Percentiles rank a stretch among this genome's conserved stretches.
These are phyloP conservation scores for Pseudopodoces humilis DNA, from an alignment of 2,113 vertebrate species.

Conservation along the genomic window DNA sequence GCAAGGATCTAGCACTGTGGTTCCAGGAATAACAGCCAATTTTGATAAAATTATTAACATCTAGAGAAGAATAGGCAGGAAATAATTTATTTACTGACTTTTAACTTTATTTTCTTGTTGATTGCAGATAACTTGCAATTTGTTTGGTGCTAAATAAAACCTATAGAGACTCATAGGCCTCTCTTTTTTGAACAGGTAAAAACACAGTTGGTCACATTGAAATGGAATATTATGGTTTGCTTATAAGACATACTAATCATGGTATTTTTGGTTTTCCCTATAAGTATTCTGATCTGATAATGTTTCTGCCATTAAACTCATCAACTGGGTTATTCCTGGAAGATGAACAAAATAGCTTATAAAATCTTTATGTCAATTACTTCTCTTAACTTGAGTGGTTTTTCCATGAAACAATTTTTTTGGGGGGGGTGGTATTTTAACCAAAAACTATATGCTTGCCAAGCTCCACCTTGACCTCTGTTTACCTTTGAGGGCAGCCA, in stretches of 20 bases:
- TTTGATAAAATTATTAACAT: not conserved
- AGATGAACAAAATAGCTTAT: not conserved
- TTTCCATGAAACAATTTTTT: not conserved
- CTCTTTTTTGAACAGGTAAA: not conserved
- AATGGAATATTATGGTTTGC: not conserved
- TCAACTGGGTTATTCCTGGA: not conserved
- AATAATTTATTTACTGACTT: not conserved
- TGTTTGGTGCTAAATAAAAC: not conserved
- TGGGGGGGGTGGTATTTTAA: not conserved
- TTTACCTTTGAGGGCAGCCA: constrained; percentile 20
- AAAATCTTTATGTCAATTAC: not conserved
- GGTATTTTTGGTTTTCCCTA: not conserved
- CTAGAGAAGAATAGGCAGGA: not conserved
- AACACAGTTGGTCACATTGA: not conserved
- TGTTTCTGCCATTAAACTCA: not conserved
- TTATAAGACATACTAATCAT: not conserved
- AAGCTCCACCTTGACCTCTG: not conserved
- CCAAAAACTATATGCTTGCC: not conserved
- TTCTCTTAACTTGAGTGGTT: not conserved
- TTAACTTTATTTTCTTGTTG: not conserved
- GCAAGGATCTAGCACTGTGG: not conserved
- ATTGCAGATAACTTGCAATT: not conserved
- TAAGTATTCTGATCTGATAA: not conserved
- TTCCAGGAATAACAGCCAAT: not conserved
- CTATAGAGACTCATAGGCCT: not conserved